These are phyloP conservation scores for Cervus canadensis DNA, from an alignment of 2,113 vertebrate species.

Conservation along the genomic window DNA sequence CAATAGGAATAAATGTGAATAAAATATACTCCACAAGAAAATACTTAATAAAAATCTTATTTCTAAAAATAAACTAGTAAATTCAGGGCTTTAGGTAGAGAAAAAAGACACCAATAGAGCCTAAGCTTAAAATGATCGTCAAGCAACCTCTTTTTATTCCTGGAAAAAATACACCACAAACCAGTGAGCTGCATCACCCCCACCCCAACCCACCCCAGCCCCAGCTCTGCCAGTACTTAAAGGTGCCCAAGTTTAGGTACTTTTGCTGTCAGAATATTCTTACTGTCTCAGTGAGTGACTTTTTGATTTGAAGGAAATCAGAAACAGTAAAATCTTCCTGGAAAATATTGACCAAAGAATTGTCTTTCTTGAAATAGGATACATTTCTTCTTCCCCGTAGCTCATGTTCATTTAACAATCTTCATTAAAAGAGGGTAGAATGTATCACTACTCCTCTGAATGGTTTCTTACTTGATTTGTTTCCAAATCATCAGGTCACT, in stretches of 20 bases:
- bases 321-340: neutral
- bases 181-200: neutral
- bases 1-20: neutral
- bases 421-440: neutral
- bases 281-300: neutral
- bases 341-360: neutral
- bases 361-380: neutral
- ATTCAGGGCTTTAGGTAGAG: neutral
- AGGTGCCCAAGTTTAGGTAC: neutral
- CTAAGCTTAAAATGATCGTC: neutral
- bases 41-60: neutral
- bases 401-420: neutral
- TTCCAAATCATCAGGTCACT: neutral
- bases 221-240: neutral
- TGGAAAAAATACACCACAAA: neutral
- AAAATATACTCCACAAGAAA: neutral
- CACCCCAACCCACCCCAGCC: neutral
- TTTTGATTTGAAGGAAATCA: neutral
- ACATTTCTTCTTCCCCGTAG: neutral
- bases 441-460: neutral
- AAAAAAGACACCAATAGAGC: neutral
- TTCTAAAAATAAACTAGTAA: conserved; percentile 28
- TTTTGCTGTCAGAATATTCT: conserved; percentile 6
- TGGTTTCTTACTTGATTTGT: neutral
- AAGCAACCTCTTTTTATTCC: neutral